Conservation (phyloP, 2,797 vertebrate species). For the Bradypodion pumilum region DNA sequence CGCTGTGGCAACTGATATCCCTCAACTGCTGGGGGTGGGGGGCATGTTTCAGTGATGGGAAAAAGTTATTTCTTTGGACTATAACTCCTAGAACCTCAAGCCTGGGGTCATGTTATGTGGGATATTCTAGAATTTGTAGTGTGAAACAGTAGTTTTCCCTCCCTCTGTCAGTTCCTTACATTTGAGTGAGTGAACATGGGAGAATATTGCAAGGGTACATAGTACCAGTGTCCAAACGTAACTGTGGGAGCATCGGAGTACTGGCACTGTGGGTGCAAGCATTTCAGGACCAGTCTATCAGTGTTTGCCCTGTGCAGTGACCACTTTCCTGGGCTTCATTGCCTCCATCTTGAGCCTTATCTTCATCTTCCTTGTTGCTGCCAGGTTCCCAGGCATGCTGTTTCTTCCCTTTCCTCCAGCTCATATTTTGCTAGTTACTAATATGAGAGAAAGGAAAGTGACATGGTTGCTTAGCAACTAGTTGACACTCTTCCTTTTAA, state of each 20-base stretch:
- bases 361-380: not conserved
- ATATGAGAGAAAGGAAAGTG: not conserved
- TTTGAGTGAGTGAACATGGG: no score
- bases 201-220: no score
- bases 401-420: not conserved
- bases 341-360: not conserved
- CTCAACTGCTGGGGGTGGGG: no score
- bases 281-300: not conserved
- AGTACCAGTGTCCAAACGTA: not conserved
- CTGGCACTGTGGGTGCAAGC: not conserved
- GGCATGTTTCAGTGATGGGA: no score
- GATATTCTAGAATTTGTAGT: no score
- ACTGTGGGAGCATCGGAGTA: not conserved
- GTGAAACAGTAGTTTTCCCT: no score
- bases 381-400: no score
- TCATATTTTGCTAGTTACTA: not conserved
- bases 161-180: no score
- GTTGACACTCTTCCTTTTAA: not conserved
- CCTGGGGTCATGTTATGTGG: no score
- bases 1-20: no score
- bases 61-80: no score
- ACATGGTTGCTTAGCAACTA: constrained; percentile 30
- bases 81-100: no score
- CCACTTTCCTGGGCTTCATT: not conserved
- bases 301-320: not conserved